Percentiles rank a stretch among this genome's conserved stretches.
Evolutionary conservation across 2,113 vertebrate genomes (phyloP).

Genomic region (Calyptommatus sinebrachiatus): DNA sequence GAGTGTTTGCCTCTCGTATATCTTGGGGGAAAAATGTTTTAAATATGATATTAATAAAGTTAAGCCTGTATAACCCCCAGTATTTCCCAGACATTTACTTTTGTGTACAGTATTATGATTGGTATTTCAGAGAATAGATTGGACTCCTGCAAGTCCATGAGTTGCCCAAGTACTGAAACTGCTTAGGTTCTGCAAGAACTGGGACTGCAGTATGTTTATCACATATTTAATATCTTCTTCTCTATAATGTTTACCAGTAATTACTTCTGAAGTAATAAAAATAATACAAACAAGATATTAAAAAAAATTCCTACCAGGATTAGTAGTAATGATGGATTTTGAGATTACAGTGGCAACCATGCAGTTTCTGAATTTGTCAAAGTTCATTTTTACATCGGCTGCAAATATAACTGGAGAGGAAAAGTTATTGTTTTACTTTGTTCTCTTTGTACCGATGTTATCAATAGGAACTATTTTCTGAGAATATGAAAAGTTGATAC

Average conservation of each 20-base stretch:
- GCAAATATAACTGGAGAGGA: conserved; percentile 88
- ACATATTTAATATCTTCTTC: background rate
- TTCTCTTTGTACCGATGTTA: conserved; percentile 16
- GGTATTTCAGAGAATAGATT: background rate
- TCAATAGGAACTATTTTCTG: conserved; percentile 43
- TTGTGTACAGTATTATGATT: background rate
- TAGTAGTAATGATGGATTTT: conserved; percentile 92
- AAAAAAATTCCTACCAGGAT: conserved; percentile 82
- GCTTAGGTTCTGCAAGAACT: background rate
- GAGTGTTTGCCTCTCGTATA: conserved; percentile 84
- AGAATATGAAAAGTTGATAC: conserved; percentile 63
- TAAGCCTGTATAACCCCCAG: conserved; percentile 10
- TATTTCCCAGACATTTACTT: background rate
- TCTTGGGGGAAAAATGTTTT: conserved; percentile 69
- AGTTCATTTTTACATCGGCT: conserved; percentile 87
- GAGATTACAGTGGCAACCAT: conserved; percentile 90
- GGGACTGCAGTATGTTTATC: background rate
- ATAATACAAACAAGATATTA: conserved; percentile 18
- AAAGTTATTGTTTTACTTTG: conserved; percentile 15
- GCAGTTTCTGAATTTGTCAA: conserved; percentile 89
- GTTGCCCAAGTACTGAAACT: background rate
- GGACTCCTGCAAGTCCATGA: too few relatives aligned
- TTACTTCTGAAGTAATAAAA: background rate
- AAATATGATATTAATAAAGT: conserved; percentile 23
- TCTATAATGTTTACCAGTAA: background rate